phyloP scores from a whole-genome alignment of 2,888 invertebrate species.

The Dicycla oo region DNA sequence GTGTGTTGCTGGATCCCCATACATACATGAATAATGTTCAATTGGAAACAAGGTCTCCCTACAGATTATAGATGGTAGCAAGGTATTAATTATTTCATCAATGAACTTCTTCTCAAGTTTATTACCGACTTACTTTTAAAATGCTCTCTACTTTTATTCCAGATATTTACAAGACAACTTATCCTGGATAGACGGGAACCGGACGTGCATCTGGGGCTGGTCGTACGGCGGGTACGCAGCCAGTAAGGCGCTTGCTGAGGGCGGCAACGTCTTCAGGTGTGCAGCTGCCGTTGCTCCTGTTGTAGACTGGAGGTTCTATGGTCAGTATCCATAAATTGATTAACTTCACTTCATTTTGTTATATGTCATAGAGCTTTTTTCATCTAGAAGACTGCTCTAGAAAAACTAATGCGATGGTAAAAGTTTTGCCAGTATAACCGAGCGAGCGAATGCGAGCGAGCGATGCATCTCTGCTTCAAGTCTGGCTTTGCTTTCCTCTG shows the following conservation, averaged over 20 bases:
- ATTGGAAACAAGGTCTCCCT: not conserved
- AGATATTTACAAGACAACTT: conserved; percentile 92
- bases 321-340: not conserved
- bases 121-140: not conserved
- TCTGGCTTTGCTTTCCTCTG: too few species aligned
- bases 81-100: not conserved
- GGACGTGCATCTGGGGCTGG: conserved; percentile 99
- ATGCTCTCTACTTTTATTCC: conserved; percentile 27
- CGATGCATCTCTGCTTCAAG: too few species aligned
- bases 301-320: conserved; percentile 98
- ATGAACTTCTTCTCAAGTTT: not conserved
- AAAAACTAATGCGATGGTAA: not conserved
- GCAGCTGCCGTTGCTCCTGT: conserved; percentile 99
- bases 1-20: too few species aligned
- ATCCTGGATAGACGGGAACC: conserved; percentile 94
- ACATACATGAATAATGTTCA: not conserved
- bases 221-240: conserved; percentile 99
- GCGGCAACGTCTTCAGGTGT: conserved; percentile 96
- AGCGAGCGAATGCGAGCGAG: too few species aligned
- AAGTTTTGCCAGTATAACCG: not conserved
- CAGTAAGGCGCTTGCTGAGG: conserved; percentile 95
- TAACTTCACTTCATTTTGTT: not conserved
- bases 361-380: too few species aligned
- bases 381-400: too few species aligned
- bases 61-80: not conserved